Percentiles rank a stretch among this genome's conserved stretches.
Conservation (phyloP, 2,888 invertebrate species). For the Heliconius ethilla region DNA sequence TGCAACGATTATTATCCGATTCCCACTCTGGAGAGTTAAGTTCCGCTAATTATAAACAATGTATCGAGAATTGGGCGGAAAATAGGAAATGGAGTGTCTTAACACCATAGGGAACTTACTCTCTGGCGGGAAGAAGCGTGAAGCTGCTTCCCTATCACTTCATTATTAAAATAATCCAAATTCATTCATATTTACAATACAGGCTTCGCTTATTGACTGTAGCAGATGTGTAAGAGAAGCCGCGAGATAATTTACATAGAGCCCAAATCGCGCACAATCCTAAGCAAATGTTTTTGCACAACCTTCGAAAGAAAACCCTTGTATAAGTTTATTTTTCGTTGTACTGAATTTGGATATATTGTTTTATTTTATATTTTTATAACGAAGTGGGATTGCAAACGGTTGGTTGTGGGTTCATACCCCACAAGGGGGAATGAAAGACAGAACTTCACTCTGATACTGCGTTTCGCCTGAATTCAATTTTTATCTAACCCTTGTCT, state of each 20-base stretch:
- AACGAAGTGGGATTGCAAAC: too few relatives aligned
- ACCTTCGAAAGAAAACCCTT: neutral
- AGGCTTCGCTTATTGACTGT: neutral
- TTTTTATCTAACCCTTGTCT: neutral
- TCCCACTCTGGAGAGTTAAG: too few relatives aligned
- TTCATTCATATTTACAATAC: neutral
- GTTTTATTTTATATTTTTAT: neutral
- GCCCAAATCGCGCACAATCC: neutral
- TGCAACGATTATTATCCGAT: too few relatives aligned
- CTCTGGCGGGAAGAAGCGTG: neutral
- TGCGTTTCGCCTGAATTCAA: too few relatives aligned
- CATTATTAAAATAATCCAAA: neutral
- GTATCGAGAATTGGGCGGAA: too few relatives aligned
- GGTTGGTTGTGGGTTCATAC: too few relatives aligned
- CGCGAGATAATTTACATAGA: neutral
- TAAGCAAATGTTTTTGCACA: neutral
- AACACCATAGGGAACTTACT: neutral
- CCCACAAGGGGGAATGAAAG: too few relatives aligned
- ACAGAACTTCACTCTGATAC: too few relatives aligned
- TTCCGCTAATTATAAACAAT: too few relatives aligned
- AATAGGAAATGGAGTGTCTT: neutral
- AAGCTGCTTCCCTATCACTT: neutral
- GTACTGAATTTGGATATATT: neutral
- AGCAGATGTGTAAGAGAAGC: neutral
- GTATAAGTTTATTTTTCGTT: neutral